Evolutionary conservation across 2,888 invertebrate species (phyloP).

Genomic region (Mythimna impura): DNA sequence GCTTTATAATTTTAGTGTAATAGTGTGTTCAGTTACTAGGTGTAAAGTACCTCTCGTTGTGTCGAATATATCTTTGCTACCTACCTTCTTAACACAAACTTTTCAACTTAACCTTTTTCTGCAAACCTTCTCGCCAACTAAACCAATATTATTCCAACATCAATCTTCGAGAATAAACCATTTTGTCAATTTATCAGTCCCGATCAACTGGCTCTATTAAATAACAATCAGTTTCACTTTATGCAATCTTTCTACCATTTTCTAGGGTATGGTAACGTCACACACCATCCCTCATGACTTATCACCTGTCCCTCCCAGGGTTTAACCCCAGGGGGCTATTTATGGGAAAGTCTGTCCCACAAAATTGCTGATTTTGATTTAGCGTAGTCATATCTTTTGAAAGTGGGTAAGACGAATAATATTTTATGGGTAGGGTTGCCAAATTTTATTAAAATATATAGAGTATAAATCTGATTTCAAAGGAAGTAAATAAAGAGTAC

Average conservation of each 20-base stretch:
- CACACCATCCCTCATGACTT: conserved; percentile 64
- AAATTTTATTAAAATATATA: too few species aligned
- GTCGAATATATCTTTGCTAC: neutral
- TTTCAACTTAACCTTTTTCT: neutral
- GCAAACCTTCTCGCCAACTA: neutral
- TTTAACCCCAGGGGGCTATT: conserved; percentile 66
- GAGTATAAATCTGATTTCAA: too few species aligned
- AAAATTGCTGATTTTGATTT: conserved; percentile 52
- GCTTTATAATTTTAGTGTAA: too few species aligned
- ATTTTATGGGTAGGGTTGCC: too few species aligned
- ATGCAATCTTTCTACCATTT: conserved; percentile 42
- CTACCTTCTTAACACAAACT: neutral
- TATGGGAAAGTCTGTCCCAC: conserved; percentile 57
- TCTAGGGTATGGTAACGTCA: conserved; percentile 46
- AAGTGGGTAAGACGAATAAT: conserved; percentile 11
- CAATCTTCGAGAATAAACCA: conserved; percentile 41
- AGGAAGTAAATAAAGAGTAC: too few species aligned
- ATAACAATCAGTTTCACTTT: conserved; percentile 51
- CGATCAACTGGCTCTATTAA: conserved; percentile 36
- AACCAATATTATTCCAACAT: conserved; percentile 21
- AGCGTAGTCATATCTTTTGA: conserved; percentile 41
- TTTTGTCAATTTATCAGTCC: conserved; percentile 38
- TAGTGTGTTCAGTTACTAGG: neutral
- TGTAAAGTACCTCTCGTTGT: too few species aligned
- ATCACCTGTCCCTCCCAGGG: conserved; percentile 72